Evolutionary conservation across 1,140 invertebrate genomes (phyloP), one percentile per base, ranked within the genome.

Genomic region (Teleopsis dalmanni): DNA sequence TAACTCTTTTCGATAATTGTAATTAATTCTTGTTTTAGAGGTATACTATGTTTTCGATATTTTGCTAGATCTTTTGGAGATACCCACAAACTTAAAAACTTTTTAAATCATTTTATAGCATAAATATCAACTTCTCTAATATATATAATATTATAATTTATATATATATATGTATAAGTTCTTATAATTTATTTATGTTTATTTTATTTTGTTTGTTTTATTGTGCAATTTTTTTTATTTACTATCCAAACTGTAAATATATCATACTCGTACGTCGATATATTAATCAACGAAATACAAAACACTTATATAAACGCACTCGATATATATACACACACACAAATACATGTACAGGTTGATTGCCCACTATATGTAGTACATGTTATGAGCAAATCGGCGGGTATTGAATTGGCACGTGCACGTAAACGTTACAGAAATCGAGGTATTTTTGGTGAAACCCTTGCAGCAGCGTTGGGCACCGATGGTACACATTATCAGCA

Each of bases 371-470:
- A 87, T 72, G 74, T 90, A 51, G 82, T 85, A 42, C 82, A 85
- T 71, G 82, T 90, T 9, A 87, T 87, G 78, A 82, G 79, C 59
- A 84, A 83, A 72, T 73, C 75, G 52, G 79, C 86, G 21, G 85
- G 81, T 31, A 75, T 83, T 56, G 73, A 81, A 41, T 73, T 90
- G 48, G 72, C 74, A 14, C 62, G 72, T 33, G 65, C 65, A 10
- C 65, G 65, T 21, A 78, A 79, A 44, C 70, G 81, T 14, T 66
- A 65, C 47, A 47, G 50, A 7, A 60, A 57, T 25, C 59, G 54
- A 18, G 61, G 56, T 43, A 78, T 92, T 33, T 90, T 83, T 73
- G 91, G 89, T 22, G 89, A 92, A 69, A 79, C 86, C 1, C 76
- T 88, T 47, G 87, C 84, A 27, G 84, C 87, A 53, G 77, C 82